phyloP scores from a whole-genome alignment of 2,113 vertebrate genomes.

The Anolis carolinensis region DNA sequence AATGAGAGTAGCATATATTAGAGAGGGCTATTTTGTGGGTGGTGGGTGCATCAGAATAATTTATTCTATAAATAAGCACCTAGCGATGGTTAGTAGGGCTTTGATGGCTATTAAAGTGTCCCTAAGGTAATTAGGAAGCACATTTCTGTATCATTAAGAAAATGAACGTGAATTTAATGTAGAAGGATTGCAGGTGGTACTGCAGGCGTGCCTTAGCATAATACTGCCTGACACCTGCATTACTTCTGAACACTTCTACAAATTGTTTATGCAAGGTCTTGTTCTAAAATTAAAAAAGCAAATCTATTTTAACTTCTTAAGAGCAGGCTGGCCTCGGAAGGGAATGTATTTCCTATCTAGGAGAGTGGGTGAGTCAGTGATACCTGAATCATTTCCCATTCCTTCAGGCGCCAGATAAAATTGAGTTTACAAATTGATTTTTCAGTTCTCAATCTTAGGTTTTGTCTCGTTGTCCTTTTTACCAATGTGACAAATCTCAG shows the following conservation, averaged over 20 bases:
- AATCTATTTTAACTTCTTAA: slow-evolving; percentile 33
- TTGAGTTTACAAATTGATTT: slow-evolving; percentile 4
- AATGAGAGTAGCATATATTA: slow-evolving; percentile 53
- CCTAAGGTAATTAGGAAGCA: slow-evolving; percentile 46
- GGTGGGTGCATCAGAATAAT: slow-evolving; percentile 40
- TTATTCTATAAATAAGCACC: slow-evolving; percentile 53
- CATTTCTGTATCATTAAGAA: slow-evolving; percentile 61
- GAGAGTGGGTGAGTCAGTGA: neutral
- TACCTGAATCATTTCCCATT: neutral
- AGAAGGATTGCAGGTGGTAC: slow-evolving; percentile 32
- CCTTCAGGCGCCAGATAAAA: neutral
- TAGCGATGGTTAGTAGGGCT: slow-evolving; percentile 42
- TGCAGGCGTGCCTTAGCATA: slow-evolving; percentile 17
- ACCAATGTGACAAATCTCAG: neutral
- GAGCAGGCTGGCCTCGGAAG: neutral
- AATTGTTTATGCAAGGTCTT: slow-evolving; percentile 16
- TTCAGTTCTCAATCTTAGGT: neutral
- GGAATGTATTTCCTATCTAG: neutral
- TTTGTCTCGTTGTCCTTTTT: neutral
- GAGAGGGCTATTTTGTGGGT: slow-evolving; percentile 37
- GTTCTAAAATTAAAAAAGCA: slow-evolving; percentile 18
- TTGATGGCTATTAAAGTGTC: slow-evolving; percentile 22
- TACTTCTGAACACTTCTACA: slow-evolving; percentile 26
- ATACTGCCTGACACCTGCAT: neutral
- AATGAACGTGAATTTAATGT: slow-evolving; percentile 50